These are phyloP conservation scores for Bellardia bayeri DNA, from an alignment of 2,888 invertebrate species.

Conservation along the genomic window DNA sequence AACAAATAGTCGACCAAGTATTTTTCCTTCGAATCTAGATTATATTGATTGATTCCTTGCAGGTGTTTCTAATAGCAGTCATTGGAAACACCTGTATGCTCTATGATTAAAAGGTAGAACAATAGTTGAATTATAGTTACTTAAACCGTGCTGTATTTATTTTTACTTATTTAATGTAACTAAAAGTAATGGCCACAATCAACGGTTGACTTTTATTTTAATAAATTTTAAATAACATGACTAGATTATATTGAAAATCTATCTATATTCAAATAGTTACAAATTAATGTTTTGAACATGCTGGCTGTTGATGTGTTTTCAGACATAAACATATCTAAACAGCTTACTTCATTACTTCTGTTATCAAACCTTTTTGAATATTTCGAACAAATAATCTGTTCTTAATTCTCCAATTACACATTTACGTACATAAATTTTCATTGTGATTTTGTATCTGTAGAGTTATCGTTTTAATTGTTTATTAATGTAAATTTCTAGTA, in stretches of 20 bases:
- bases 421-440: not conserved
- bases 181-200: too few relatives aligned
- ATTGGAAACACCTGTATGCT: not conserved
- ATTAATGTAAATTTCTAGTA: constrained; percentile 54
- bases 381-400: not conserved
- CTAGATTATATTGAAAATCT: too few relatives aligned
- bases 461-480: constrained; percentile 55
- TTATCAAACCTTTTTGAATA: not conserved
- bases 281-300: not conserved
- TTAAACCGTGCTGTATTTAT: too few relatives aligned
- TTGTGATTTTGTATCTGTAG: constrained; percentile 3
- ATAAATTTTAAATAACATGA: not conserved
- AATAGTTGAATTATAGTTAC: not conserved
- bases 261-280: not conserved
- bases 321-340: not conserved
- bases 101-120: not conserved
- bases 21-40: not conserved
- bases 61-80: too few relatives aligned
- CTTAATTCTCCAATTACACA: not conserved
- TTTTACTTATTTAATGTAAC: too few relatives aligned
- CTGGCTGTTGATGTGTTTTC: too few relatives aligned
- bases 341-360: not conserved
- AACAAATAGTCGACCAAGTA: not conserved
- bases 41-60: not conserved
- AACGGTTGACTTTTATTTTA: too few relatives aligned